A percentile compares a stretch with the other conserved stretches of the same genome.
phyloP scores from a whole-genome alignment of 1,140 invertebrate genomes.

The Hycleus cichorii region DNA sequence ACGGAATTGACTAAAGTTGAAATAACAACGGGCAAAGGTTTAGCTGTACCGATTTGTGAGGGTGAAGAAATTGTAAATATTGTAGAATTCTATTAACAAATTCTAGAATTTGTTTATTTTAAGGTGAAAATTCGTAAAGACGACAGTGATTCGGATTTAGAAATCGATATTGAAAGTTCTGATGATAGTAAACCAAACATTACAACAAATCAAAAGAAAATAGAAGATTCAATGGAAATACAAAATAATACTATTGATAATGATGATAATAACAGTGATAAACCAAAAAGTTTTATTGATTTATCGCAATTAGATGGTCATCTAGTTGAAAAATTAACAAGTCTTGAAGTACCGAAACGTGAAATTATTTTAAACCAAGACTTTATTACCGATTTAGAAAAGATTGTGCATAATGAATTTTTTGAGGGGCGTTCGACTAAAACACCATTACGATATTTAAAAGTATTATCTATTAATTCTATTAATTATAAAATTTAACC shows the following conservation, averaged over 20 bases:
- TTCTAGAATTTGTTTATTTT: constrained; percentile 6
- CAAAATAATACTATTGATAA: neutral
- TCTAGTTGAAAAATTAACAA: constrained; percentile 25
- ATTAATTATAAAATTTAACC: neutral
- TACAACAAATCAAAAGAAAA: constrained; percentile 4
- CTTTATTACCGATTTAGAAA: constrained; percentile 49
- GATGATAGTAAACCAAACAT: neutral
- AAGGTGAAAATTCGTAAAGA: constrained; percentile 35
- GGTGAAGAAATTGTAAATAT: constrained; percentile 50
- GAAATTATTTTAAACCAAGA: constrained; percentile 42
- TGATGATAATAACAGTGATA: constrained; percentile 6
- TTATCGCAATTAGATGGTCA: constrained; percentile 11
- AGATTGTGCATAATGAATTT: constrained; percentile 50
- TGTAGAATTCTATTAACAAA: neutral
- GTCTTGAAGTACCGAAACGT: constrained; percentile 39
- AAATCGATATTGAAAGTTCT: constrained; percentile 50
- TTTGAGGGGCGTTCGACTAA: constrained; percentile 51
- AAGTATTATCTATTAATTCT: constrained; percentile 30
- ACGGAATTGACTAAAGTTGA: constrained; percentile 38
- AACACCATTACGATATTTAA: constrained; percentile 53
- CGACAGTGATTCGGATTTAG: constrained; percentile 49
- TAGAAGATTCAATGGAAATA: constrained; percentile 12
- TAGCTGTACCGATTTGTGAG: constrained; percentile 46
- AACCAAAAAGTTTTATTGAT: constrained; percentile 9
- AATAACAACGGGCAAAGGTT: constrained; percentile 46